Percentiles rank a stretch among this genome's conserved stretches.
Evolutionary conservation across 2,797 vertebrate genomes (phyloP).

Genomic region (Cossypha caffra): DNA sequence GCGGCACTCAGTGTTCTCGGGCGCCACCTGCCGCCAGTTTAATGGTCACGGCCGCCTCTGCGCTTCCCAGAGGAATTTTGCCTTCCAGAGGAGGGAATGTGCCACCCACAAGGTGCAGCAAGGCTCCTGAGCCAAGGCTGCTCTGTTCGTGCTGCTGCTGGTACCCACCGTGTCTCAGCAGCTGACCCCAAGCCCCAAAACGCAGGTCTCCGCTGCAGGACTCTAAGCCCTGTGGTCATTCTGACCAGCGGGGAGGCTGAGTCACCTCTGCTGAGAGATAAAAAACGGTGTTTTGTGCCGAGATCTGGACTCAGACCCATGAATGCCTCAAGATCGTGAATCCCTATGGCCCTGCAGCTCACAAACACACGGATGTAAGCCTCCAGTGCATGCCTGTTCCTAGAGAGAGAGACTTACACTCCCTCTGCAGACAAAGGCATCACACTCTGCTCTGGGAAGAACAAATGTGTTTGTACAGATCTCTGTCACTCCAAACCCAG

Average conservation of each 20-base stretch:
- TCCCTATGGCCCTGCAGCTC: not conserved
- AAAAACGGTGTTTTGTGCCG: not conserved
- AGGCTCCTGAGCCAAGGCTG: not conserved
- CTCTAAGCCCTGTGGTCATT: not conserved
- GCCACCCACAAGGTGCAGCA: not conserved
- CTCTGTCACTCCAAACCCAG: not conserved
- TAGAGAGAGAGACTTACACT: not conserved
- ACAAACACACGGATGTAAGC: not conserved
- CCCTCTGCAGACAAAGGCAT: not conserved
- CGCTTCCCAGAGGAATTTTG: fast-evolving
- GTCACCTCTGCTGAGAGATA: not conserved
- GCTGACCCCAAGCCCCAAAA: not conserved
- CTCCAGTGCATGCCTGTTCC: not conserved
- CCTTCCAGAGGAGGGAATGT: fast-evolving
- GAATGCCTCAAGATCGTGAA: not conserved
- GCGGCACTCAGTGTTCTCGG: not conserved
- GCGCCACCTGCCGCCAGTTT: not conserved
- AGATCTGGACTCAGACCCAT: not conserved
- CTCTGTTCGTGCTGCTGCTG: not conserved
- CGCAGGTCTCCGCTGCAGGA: not conserved
- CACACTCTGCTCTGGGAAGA: not conserved
- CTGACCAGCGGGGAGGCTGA: not conserved
- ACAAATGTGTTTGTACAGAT: not conserved
- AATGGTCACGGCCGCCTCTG: too few species aligned
- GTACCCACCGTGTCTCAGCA: not conserved